Evolutionary conservation across 2,797 vertebrate genomes (phyloP).

Genomic region (Champsocephalus esox): DNA sequence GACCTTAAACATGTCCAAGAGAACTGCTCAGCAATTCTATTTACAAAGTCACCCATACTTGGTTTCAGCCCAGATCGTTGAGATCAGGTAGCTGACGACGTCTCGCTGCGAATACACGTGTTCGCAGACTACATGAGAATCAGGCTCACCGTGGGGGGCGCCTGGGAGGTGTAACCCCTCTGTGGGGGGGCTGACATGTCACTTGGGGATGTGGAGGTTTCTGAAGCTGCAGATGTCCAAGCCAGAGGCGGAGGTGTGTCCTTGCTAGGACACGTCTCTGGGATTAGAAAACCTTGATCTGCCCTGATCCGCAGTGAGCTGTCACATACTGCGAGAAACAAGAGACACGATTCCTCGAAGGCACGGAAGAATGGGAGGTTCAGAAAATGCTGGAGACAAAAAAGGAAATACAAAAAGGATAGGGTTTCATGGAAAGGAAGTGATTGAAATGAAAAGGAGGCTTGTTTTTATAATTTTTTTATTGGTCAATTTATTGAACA

Average conservation of each 20-base stretch:
- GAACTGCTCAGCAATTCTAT: too few relatives aligned
- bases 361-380: slow-evolving; percentile 35
- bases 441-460: slow-evolving; percentile 26
- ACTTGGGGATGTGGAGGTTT: slow-evolving; percentile 69
- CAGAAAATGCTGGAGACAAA: too few relatives aligned
- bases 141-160: slow-evolving; percentile 45
- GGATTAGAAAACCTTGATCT: slow-evolving; percentile 79
- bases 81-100: slow-evolving; percentile 33
- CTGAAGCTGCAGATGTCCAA: slow-evolving; percentile 49
- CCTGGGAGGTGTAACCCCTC: slow-evolving; percentile 62
- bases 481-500: too few relatives aligned
- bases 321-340: slow-evolving; percentile 62
- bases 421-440: slow-evolving; percentile 33
- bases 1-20: too few relatives aligned
- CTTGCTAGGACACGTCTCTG: slow-evolving; percentile 60
- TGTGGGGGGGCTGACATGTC: slow-evolving; percentile 66
- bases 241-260: slow-evolving; percentile 73
- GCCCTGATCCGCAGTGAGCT: slow-evolving; percentile 63
- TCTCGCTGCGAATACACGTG: slow-evolving; percentile 36
- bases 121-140: slow-evolving; percentile 45
- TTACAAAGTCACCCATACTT: background rate
- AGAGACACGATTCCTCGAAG: slow-evolving; percentile 40
- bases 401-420: slow-evolving; percentile 5
- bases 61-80: slow-evolving; percentile 19
- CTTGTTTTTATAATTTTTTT: background rate